Evolutionary conservation across 2,888 invertebrate genomes (phyloP), one percentile per base, ranked within the genome.

Genomic region (Stenotaenia linearis): DNA sequence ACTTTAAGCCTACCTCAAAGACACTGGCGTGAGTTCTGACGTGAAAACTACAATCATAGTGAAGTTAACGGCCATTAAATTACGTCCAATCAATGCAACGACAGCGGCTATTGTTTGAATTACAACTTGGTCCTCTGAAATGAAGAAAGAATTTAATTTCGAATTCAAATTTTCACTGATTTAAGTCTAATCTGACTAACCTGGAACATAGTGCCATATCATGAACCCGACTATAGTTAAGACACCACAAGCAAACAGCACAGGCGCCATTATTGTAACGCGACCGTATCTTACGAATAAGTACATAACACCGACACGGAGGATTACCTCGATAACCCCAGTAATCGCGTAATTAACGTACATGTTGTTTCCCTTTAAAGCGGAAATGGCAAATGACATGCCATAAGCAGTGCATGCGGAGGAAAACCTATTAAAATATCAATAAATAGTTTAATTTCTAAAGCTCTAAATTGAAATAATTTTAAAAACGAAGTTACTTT

Each of bases 341-440:
- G 35, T 56, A 37, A 78, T 80, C 3, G 15, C 32, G 37, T 25
- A 78, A 45, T 79, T 80, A 12, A 80, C 12, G 37, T 80, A 80
- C 25, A 79, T 76, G 56, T 79, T 28, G 23, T 79, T 45, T 25
- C 56, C 78, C 21, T 30, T 32, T 21, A 78, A 56, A n/a, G 28
- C 30, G 0, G 56, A 7, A n/a, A 78, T 56, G 0, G 78, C 35
- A 35, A 78, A 78, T 12, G 61, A 61, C 10, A 78, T 9, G 21
- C 78, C 78, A 18, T 56, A 78, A 7, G 28, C 30, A 56, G 28
- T 30, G 9, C 61, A 56, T 30, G 78, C 78, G 30, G 18, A 28
- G n/a, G 78, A 28, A 18, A 78, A 78, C 78, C 78, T 78, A 78
- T 7, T 23, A 15, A 32, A 32, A 32, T 6, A 32, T 6, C 5